Percentiles rank a stretch among this genome's conserved stretches.
phyloP scores from a whole-genome alignment of 2,888 invertebrate genomes.

The Dysmachus trigonus region DNA sequence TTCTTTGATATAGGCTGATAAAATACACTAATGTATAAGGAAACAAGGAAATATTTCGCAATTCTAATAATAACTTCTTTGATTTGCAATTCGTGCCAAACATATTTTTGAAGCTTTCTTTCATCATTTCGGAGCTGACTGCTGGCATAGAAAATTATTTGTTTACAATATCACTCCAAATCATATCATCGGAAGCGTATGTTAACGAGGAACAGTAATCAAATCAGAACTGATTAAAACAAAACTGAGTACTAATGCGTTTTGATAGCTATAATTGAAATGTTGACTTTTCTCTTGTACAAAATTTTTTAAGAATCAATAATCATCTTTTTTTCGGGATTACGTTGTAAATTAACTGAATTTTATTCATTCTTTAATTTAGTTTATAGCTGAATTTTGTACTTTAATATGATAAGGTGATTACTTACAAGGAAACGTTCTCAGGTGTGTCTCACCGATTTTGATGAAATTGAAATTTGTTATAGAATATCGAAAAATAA shows the following conservation, averaged over 20 bases:
- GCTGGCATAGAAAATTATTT: neutral
- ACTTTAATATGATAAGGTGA: too few species aligned
- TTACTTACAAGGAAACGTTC: too few species aligned
- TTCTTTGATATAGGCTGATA: neutral
- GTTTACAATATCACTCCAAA: neutral
- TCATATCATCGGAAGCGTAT: neutral
- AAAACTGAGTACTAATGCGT: neutral
- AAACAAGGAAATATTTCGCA: neutral
- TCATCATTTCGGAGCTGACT: neutral
- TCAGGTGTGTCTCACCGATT: too few species aligned
- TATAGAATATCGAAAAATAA: too few species aligned
- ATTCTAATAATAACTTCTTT: neutral
- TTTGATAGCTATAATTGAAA: neutral
- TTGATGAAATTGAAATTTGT: too few species aligned
- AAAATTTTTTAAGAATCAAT: neutral
- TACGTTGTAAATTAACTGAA: too few species aligned
- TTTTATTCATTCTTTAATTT: too few species aligned
- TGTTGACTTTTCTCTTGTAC: neutral
- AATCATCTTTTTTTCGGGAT: too few species aligned
- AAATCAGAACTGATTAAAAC: neutral
- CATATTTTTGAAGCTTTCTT: neutral
- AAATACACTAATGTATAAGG: neutral
- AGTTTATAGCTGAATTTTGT: too few species aligned
- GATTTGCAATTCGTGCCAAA: neutral
- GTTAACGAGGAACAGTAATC: neutral